Percentiles rank a stretch among this genome's conserved stretches.
Conservation (phyloP, 2,113 vertebrate species). For the Falco punctatus region DNA sequence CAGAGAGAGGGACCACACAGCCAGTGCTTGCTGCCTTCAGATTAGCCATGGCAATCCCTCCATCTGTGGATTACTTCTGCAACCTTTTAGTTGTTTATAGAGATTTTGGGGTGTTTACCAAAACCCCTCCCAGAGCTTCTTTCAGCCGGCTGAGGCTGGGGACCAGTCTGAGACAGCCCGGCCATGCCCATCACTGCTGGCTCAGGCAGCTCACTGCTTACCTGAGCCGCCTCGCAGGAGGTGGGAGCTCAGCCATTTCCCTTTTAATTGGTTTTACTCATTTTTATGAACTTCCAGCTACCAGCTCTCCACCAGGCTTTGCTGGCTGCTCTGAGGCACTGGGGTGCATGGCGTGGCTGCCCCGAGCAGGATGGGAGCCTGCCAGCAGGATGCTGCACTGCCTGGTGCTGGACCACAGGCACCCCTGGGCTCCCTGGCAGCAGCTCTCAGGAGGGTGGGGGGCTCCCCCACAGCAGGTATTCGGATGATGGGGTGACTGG, state of each 20-base stretch:
- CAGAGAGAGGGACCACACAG: not conserved
- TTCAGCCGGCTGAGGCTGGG: not conserved
- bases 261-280: not conserved
- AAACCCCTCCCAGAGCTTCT: too few species aligned
- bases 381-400: not conserved
- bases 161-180: not conserved
- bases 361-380: not conserved
- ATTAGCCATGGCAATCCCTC: not conserved
- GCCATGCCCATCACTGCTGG: accelerated
- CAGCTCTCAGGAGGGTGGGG: not conserved
- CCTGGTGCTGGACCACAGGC: accelerated
- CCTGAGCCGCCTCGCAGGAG: not conserved
- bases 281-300: not conserved
- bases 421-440: not conserved
- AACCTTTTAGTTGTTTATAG: not conserved
- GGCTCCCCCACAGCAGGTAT: not conserved
- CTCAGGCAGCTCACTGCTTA: not conserved
- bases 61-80: not conserved
- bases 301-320: not conserved
- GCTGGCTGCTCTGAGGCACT: not conserved
- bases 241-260: not conserved
- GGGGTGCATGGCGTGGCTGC: not conserved
- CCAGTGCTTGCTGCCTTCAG: not conserved
- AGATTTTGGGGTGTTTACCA: not conserved
- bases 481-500: not conserved